Evolutionary conservation across 2,113 vertebrate species (phyloP), one percentile per base, ranked within the genome.

Genomic region (Hippocampus abdominalis): DNA sequence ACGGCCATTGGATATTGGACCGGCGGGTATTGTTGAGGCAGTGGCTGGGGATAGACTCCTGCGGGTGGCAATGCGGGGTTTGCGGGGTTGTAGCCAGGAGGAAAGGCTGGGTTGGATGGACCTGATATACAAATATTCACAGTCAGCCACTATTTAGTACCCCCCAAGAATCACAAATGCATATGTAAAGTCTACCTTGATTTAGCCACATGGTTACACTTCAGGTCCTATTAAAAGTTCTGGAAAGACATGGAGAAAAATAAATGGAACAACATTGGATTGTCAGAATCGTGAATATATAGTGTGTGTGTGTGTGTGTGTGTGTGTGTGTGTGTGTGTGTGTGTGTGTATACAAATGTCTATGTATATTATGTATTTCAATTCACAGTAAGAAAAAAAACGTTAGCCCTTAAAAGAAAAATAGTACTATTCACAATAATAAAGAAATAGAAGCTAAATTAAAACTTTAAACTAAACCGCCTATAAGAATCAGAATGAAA

Each of bases 171-270:
- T 57, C n/a, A 25, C 3, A 11, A 12, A 57, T 60, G 27, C 32
- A 16, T 70, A n/a, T 65, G 10, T 54, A 6, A 16, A 32, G 12
- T 29, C 29, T 71, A 93, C 92, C 92, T 91, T 92, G 81, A 82
- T 88, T 90, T 56, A 91, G 91, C 88, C 90, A 86, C 92, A 91
- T 92, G 23, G 32, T 79, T 59, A 4, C 59, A 46, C 65, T 66
- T 67, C 46, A 62, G 16, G 36, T 25, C 18, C 36, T 48, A 32
- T 25, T 20, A 12, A 36, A 64, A 79, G 60, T 44, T 66, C 84
- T 79, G 44, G 23, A 15, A 32, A 57, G 71, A 80, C 32, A 66
- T 0, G 32, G 10, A 74, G 23, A 70, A 63, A 61, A 61, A 53
- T 29, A 0, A 15, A 18, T 20, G 21, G 15, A 54, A 18, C 20